phyloP scores from a whole-genome alignment of 2,888 invertebrate genomes.

The Terebella lapidaria region DNA sequence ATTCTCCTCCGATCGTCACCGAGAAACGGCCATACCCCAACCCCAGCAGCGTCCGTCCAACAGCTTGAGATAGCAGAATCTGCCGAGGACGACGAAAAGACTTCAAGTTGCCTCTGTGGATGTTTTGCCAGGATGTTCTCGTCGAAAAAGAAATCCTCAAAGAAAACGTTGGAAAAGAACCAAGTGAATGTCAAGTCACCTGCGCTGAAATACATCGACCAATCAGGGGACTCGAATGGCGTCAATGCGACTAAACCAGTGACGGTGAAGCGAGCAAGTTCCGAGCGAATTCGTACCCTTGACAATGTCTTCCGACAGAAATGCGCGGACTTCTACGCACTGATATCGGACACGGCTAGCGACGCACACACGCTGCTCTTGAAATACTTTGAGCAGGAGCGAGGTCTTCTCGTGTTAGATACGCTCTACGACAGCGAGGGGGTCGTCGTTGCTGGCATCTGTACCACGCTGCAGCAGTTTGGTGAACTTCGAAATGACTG shows the following conservation, averaged over 20 bases:
- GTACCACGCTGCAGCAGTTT: not conserved
- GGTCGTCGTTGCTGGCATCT: not conserved
- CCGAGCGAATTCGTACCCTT: not conserved
- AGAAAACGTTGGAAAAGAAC: not conserved
- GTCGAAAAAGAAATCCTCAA: not conserved
- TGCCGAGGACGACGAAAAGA: not conserved
- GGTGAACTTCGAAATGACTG: not conserved
- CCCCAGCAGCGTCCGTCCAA: not conserved
- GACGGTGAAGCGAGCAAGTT: not conserved
- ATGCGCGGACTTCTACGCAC: not conserved
- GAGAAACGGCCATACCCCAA: not conserved
- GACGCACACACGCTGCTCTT: constrained; percentile 27
- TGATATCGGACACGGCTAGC: constrained; percentile 21
- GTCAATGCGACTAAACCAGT: not conserved
- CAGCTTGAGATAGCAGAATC: not conserved
- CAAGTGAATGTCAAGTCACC: not conserved
- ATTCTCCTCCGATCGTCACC: not conserved
- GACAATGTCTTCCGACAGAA: not conserved
- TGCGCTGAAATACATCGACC: not conserved
- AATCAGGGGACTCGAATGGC: not conserved
- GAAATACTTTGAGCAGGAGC: constrained; percentile 46
- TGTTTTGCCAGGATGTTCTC: not conserved
- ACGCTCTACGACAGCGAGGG: constrained; percentile 15
- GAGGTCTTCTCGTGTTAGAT: constrained; percentile 43
- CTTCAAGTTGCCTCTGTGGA: not conserved